Evolutionary conservation across 2,797 vertebrate genomes (phyloP), one percentile per base, ranked within the genome.

Genomic region (Podargus strigoides): DNA sequence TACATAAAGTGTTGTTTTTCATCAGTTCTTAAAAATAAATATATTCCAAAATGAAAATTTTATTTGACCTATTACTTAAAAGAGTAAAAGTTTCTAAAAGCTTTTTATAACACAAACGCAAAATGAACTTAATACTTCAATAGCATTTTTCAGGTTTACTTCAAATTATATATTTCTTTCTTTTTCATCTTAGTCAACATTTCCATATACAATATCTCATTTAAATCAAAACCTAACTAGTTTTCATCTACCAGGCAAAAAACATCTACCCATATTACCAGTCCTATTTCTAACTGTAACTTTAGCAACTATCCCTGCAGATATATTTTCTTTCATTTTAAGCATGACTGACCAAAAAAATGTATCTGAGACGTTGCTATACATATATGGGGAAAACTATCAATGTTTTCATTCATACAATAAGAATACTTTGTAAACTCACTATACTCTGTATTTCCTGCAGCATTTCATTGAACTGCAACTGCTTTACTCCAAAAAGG

Each of bases 401-500:
- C 41, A 59, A 6, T 63, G 14, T 36, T 59, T 89, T 70, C 86
- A 50, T 89, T 69, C 8, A 2, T 63, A 42, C 30, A 62, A 12
- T n/a, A 26, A 89, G 19, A 87, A 94, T 77, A 72, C 30, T 85
- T 94, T 78, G 4, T 11, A 55, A 93, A 93, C 85, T 88, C 23
- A 36, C 80, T 90, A 36, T 80, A 88, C 52, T 88, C 32, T 52
- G 2, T 4, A 87, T 78, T 85, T 72, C 36, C 68, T 85, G 26
- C 18, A 76, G 18, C 52, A 73, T 77, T 28, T 73, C 55, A 58
- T 50, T 95, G 92, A 94, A 92, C 55, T 93, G 80, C 67, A 88
- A 55, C 85, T 93, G 42, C 46, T 94, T 97, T 83, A 68, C n/a
- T 95, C 36, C 49, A 93, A 96, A 97, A 84, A 73, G 58, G 47